Percentiles rank a stretch among this genome's conserved stretches.
These are phyloP conservation scores for Seira sanloemensis DNA, from an alignment of 2,888 invertebrate species.

Conservation along the genomic window DNA sequence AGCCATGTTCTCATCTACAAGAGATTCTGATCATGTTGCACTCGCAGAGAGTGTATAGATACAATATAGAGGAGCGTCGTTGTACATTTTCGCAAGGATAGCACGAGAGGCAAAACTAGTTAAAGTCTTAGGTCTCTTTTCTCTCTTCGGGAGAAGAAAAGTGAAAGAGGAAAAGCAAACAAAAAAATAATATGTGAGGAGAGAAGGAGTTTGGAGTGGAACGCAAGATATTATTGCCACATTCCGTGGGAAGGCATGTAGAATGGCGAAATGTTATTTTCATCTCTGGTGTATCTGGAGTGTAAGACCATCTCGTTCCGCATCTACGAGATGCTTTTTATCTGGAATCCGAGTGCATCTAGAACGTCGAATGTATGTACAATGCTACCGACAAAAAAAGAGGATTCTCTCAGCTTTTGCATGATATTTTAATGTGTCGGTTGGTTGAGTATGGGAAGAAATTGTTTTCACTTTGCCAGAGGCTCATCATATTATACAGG, in stretches of 20 bases:
- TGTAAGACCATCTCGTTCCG: not conserved
- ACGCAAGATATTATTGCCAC: conserved; percentile 1
- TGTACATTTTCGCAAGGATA: too few relatives aligned
- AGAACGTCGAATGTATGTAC: too few relatives aligned
- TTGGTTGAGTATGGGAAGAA: conserved; percentile 8
- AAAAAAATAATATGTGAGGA: not conserved
- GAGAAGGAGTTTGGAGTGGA: not conserved
- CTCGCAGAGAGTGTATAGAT: not conserved
- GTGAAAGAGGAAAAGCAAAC: conserved; percentile 9
- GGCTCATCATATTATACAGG: conserved; percentile 23
- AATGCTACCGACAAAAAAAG: too few relatives aligned
- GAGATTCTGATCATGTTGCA: not conserved
- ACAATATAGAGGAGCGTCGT: too few relatives aligned
- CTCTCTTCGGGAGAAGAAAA: not conserved
- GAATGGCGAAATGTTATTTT: not conserved
- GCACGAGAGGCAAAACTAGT: not conserved
- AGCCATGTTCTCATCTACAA: not conserved
- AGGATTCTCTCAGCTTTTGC: not conserved
- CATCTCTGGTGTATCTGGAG: not conserved
- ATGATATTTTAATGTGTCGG: conserved; percentile 3
- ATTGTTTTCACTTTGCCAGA: conserved; percentile 39
- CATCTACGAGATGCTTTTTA: not conserved
- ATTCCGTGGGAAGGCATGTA: not conserved
- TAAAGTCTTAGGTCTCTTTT: not conserved
- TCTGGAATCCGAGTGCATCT: not conserved